Percentiles rank a stretch among this genome's conserved stretches.
These are phyloP conservation scores for Eilema caniola DNA, from an alignment of 2,888 invertebrate species.

Conservation along the genomic window DNA sequence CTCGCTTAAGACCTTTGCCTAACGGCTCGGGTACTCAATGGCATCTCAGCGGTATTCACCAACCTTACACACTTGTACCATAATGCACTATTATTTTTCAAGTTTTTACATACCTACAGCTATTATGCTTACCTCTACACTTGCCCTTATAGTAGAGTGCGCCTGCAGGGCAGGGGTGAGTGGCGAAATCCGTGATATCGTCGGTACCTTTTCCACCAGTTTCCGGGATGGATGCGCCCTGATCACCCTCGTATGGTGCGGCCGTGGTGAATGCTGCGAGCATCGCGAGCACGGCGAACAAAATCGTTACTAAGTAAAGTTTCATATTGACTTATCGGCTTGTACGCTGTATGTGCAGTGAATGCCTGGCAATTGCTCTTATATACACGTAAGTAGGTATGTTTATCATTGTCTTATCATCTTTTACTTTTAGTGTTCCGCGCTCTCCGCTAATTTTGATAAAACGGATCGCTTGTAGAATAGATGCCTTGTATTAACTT, in stretches of 20 bases:
- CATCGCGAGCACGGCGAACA: neutral
- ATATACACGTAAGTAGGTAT: neutral
- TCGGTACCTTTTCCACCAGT: neutral
- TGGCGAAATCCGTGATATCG: neutral
- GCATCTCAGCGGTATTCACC: too few species aligned
- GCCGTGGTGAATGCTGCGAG: neutral
- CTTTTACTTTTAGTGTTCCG: neutral
- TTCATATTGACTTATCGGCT: neutral
- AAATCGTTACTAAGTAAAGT: neutral
- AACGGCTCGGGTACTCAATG: too few species aligned
- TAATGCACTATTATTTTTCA: too few species aligned
- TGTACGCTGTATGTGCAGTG: neutral
- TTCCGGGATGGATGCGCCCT: neutral
- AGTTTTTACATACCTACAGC: neutral
- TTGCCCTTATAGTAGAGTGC: neutral
- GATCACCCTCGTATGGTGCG: neutral
- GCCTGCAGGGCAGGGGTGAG: neutral
- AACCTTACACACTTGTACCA: too few species aligned
- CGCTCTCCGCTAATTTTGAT: neutral
- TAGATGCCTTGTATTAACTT: neutral
- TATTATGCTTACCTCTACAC: conserved; percentile 4
- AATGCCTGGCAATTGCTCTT: neutral
- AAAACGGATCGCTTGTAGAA: neutral
- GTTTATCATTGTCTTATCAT: neutral
- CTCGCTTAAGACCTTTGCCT: too few species aligned